Conservation (phyloP, 2,888 invertebrate genomes). For the Diachrysia chrysitis region DNA sequence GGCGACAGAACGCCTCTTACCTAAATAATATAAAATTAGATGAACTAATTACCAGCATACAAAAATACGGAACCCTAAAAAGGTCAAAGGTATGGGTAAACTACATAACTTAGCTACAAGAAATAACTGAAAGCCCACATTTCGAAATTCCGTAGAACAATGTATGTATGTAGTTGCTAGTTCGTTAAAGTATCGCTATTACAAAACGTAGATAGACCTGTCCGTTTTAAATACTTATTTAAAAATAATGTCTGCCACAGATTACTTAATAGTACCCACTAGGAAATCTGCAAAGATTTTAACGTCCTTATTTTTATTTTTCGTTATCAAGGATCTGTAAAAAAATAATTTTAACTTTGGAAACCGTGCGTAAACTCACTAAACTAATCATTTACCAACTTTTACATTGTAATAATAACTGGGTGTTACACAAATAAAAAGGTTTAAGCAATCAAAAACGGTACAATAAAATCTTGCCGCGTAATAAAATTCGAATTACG, state of each 20-base stretch:
- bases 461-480: not conserved
- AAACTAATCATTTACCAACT: not conserved
- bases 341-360: too few relatives aligned
- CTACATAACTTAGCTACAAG: not conserved
- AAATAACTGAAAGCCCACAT: not conserved
- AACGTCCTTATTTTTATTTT: too few relatives aligned
- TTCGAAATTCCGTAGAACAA: not conserved
- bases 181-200: not conserved
- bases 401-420: conserved; percentile 5
- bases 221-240: too few relatives aligned
- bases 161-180: not conserved
- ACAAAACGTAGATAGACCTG: too few relatives aligned
- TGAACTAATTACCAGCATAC: too few relatives aligned
- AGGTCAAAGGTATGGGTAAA: not conserved
- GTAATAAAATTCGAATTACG: conserved; percentile 21
- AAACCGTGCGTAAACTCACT: not conserved
- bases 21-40: too few relatives aligned
- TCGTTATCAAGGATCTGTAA: too few relatives aligned
- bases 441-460: not conserved
- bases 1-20: too few relatives aligned
- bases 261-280: too few relatives aligned
- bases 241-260: too few relatives aligned
- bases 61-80: too few relatives aligned
- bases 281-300: too few relatives aligned
- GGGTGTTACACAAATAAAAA: not conserved